Evolutionary conservation across 2,888 invertebrate genomes (phyloP), one percentile per base, ranked within the genome.

Genomic region (Xanthia icteritia): DNA sequence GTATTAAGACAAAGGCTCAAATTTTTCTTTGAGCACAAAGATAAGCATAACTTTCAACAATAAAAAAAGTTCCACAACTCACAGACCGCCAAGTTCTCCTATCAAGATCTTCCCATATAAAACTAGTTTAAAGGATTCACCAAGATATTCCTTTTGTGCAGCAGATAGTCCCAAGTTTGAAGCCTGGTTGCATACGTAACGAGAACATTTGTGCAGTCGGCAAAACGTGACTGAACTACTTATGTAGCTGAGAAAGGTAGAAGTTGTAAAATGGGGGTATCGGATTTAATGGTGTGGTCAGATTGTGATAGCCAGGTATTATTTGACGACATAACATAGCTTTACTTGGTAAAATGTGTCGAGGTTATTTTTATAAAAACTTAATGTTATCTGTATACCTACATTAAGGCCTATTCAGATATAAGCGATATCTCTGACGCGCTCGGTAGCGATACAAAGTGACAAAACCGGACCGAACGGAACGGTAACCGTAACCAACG

Each of bases 111-210:
- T n/a, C 15, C 17, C 63, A 58, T 36, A 69, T 23, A 70, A 56
- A 83, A 81, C 70, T 70, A 36, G 42, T 56, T 51, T 45, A 77
- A 82, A 70, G 61, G 66, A 77, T 51, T 45, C 27, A 15, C 66
- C 1, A 63, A 81, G 66, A 76, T 85, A 73, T 84, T 76, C 58
- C 63, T 84, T 66, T 67, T 70, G 48, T 77, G 72, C 65, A 69
- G 60, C 6, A 67, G 73, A 72, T 72, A 73, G 61, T 36, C 0
- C 11, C 13, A 68, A 83, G 82, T 85, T 83, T 77, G 77, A 67
- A 85, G 85, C 67, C 67, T 71, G 76, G 73, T 63, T 83, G 82
- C 82, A 83, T 83, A 81, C 73, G 6, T 83, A 83, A 85, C 67
- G 60, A 72, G 82, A 56, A 76, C 60, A 70, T 81, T 85, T 81